Conservation (phyloP, 1,140 invertebrate species). For the Lepidostoma basale region DNA sequence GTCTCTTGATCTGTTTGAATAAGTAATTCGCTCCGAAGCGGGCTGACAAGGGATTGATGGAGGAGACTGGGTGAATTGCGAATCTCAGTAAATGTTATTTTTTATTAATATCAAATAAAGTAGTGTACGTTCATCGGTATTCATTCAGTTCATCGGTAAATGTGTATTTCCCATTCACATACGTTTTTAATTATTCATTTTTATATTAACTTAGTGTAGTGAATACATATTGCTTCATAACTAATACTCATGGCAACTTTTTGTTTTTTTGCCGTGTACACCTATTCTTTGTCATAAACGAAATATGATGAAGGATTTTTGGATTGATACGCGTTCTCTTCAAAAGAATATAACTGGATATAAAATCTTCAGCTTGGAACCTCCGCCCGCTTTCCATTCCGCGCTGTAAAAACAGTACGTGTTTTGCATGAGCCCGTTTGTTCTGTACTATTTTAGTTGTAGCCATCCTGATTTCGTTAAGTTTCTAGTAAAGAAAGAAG, state of each 20-base stretch:
- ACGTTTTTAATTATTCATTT: no score
- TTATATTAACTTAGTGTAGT: no score
- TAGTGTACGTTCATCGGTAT: no score
- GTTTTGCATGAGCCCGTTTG: slow-evolving; percentile 27
- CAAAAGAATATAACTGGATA: background rate
- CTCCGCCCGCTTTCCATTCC: background rate
- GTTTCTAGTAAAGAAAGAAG: background rate
- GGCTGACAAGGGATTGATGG: no score
- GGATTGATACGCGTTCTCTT: background rate
- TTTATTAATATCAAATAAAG: no score
- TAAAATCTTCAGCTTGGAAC: background rate
- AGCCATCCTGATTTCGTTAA: background rate
- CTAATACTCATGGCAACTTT: no score
- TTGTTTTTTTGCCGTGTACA: no score
- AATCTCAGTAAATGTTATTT: no score
- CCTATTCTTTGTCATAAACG: slow-evolving; percentile 20
- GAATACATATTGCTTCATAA: no score
- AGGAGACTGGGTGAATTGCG: no score
- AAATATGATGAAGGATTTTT: slow-evolving; percentile 5
- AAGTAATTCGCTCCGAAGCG: background rate
- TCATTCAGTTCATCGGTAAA: no score
- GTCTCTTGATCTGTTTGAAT: slow-evolving; percentile 4
- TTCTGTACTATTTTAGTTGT: background rate
- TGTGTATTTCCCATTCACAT: no score
- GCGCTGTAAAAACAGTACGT: slow-evolving; percentile 30